Base-by-base conservation (phyloP, 2,113 vertebrate species). In the Chrysochloris asiatica region DNA sequence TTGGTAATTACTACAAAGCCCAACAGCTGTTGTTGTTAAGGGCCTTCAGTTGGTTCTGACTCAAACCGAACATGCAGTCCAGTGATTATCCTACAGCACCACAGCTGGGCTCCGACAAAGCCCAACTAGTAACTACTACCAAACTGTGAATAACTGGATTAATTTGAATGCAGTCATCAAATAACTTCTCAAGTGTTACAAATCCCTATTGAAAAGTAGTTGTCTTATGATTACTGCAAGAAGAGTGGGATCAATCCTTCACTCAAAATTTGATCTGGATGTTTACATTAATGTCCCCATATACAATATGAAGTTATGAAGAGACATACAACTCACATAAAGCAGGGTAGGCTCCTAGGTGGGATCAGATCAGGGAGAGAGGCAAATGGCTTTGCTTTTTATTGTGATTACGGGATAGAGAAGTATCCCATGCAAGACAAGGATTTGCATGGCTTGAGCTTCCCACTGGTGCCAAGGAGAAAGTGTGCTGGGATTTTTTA, bases 241-340 rank as follows among this genome's bases (percentile, higher is more conserved):
- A 22, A 80, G 59, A 13, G 50, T 36, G 8, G 45, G 61, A 26
- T 72, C 2, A 12, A 38, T 2, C 0, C 2, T 4, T 26, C 2
- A 77, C 2, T 16, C 17, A 24, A 47, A 24, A 21, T 83, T 38
- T 36, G 22, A 6, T 92, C 41, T 86, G 43, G 12, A 9, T 30
- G 28, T n/a, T 0, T 0, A 54, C 28, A 41, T 45, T 21, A 11
- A 81, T 11, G 76, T 8, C 2, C 7, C 9, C 2, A 30, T 9
- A 5, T 0, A 54, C 2, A 43, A 1, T 41, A 30, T 0, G 4
- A 65, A 2, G 4, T 8, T 33, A 4, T 48, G 50, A 43, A 63
- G 26, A 50, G 28, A 12, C 7, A 4, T 10, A 4, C 26, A 22
- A 3, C 26, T 61, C 28, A 33, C 1, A 2, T 3, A 17, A 63